These are phyloP conservation scores for Enteromius anoplus DNA, from an alignment of 2,797 vertebrate species.

Conservation along the genomic window DNA sequence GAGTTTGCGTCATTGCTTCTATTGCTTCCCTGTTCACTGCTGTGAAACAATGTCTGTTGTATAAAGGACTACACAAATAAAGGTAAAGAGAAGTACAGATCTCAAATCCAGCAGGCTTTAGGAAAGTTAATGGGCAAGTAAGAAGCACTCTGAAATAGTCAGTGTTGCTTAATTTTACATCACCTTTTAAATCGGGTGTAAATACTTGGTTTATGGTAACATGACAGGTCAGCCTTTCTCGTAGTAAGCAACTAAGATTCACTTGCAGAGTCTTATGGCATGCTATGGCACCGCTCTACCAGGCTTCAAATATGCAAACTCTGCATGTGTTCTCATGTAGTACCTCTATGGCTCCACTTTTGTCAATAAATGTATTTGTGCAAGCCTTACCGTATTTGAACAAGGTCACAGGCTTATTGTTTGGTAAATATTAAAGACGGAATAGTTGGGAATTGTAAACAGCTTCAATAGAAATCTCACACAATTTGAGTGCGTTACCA, in stretches of 20 bases:
- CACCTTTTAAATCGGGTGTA: neutral
- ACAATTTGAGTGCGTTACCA: neutral
- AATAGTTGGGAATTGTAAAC: neutral
- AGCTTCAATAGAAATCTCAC: neutral
- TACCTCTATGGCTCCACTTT: neutral
- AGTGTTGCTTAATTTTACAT: neutral
- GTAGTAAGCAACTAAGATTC: neutral
- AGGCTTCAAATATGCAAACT: neutral
- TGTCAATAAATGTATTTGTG: neutral
- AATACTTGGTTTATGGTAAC: neutral
- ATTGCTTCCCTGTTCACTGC: neutral
- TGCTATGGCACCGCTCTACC: neutral
- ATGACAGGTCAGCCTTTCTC: no score
- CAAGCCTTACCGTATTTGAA: slow-evolving; percentile 9
- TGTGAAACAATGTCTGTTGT: neutral
- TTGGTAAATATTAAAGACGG: neutral
- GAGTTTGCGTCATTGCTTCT: neutral
- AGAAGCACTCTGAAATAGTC: neutral
- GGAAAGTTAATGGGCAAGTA: neutral
- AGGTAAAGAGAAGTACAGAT: neutral
- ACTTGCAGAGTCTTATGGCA: neutral
- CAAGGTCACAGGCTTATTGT: neutral
- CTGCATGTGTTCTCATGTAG: neutral
- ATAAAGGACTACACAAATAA: neutral
- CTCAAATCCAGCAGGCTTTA: neutral